Conservation (phyloP, 30 jellyfish, hydroid and myxozoan species). For the Cassiopea andromeda region DNA sequence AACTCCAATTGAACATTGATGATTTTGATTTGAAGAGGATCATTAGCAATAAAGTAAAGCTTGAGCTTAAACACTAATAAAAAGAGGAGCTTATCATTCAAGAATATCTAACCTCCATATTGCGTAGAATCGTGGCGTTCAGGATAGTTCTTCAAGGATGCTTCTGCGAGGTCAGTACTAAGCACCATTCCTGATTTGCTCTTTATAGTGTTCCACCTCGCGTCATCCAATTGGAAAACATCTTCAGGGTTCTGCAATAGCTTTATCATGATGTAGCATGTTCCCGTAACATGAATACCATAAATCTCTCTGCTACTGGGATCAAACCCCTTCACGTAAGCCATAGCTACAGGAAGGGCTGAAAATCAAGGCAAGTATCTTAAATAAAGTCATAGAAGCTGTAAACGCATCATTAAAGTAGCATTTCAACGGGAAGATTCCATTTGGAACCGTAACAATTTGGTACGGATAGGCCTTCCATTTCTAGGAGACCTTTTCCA, state of each 20-base stretch:
- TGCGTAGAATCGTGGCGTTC: not conserved
- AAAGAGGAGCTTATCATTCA: not conserved
- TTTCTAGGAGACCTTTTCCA: too few species aligned
- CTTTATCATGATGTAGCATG: not conserved
- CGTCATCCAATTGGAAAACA: constrained; percentile 17
- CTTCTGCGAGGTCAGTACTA: not conserved
- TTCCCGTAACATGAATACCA: constrained; percentile 10
- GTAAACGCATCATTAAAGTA: too few species aligned
- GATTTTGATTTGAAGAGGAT: too few species aligned
- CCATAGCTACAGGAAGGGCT: constrained; percentile 25
- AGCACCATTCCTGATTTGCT: not conserved
- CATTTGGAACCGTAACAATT: too few species aligned
- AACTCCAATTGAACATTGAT: too few species aligned
- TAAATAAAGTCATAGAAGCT: too few species aligned
- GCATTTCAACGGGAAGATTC: too few species aligned
- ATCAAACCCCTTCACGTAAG: constrained; percentile 11
- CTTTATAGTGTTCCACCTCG: not conserved
- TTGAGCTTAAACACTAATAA: not conserved
- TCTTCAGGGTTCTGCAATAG: not conserved
- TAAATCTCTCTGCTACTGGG: not conserved
- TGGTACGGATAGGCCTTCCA: too few species aligned
- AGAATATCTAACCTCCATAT: not conserved
- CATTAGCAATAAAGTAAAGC: too few species aligned
- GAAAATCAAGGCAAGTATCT: not conserved
- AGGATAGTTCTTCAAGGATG: constrained; percentile 8